These are phyloP conservation scores for Xanthostigma xanthostigma DNA, from an alignment of 2,888 invertebrate species.

Conservation along the genomic window DNA sequence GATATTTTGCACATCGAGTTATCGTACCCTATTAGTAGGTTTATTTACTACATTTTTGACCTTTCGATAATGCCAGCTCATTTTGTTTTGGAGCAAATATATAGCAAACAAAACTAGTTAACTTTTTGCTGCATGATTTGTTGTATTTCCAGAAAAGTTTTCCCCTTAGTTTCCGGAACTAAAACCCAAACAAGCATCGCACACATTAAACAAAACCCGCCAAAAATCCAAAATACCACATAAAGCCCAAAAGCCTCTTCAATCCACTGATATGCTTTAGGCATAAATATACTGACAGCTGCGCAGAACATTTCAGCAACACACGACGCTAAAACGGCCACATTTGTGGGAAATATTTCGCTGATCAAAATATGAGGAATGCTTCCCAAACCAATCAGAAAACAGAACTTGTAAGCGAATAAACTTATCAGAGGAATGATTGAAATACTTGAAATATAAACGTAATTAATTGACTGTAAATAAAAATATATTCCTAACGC, in stretches of 20 bases:
- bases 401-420: constrained; percentile 6
- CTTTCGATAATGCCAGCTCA: too few species aligned
- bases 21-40: too few species aligned
- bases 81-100: too few species aligned
- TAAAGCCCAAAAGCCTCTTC: constrained; percentile 7
- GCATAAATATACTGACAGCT: constrained; percentile 4
- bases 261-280: constrained; percentile 8
- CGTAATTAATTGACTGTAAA: constrained; percentile 1
- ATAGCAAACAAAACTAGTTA: too few species aligned
- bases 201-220: constrained; percentile 3
- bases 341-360: constrained; percentile 22
- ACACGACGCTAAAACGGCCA: constrained; percentile 6
- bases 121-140: neutral
- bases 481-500: neutral
- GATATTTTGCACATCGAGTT: too few species aligned
- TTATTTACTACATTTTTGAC: too few species aligned
- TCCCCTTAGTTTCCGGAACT: constrained; percentile 11
- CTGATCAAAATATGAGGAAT: constrained; percentile 21
- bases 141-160: constrained; percentile 11
- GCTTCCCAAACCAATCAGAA: constrained; percentile 21
- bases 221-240: constrained; percentile 9
- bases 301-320: constrained; percentile 5
- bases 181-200: constrained; percentile 7
- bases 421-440: constrained; percentile 7
- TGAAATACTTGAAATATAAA: constrained; percentile 5